These are phyloP conservation scores for Sebastes goodei DNA, from an alignment of 2,797 vertebrate species.

Conservation along the genomic window DNA sequence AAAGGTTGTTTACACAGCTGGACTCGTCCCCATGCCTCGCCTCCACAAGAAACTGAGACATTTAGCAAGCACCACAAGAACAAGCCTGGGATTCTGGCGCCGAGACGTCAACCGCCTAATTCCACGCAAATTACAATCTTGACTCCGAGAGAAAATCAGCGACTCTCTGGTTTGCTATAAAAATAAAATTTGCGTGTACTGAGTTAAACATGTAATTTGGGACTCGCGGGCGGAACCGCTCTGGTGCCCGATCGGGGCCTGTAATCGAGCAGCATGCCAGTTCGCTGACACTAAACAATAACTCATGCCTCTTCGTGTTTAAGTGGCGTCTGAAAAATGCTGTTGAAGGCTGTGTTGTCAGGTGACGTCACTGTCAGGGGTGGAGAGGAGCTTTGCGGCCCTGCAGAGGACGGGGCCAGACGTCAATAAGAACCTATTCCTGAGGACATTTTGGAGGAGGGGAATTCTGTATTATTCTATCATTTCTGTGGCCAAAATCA, in stretches of 20 bases:
- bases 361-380: constrained; percentile 15
- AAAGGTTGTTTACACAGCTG: constrained; percentile 71
- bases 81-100: constrained; percentile 67
- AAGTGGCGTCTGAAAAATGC: constrained; percentile 38
- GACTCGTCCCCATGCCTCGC: constrained; percentile 50
- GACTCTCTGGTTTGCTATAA: constrained; percentile 62
- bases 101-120: constrained; percentile 55
- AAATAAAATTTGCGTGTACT: constrained; percentile 56
- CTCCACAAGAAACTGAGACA: constrained; percentile 63
- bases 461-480: neutral
- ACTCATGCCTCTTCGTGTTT: constrained; percentile 39
- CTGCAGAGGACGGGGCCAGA: neutral
- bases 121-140: constrained; percentile 74
- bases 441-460: constrained; percentile 1
- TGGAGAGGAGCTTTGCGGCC: constrained; percentile 13
- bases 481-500: neutral
- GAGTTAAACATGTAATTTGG: constrained; percentile 79
- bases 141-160: constrained; percentile 52
- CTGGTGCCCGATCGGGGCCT: constrained; percentile 56
- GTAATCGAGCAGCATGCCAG: constrained; percentile 62
- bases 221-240: constrained; percentile 61
- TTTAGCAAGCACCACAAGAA: constrained; percentile 66
- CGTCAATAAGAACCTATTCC: neutral
- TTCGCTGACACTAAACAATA: constrained; percentile 35
- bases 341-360: constrained; percentile 9